phyloP scores from a whole-genome alignment of 2,113 vertebrate species.

The Vombatus ursinus region DNA sequence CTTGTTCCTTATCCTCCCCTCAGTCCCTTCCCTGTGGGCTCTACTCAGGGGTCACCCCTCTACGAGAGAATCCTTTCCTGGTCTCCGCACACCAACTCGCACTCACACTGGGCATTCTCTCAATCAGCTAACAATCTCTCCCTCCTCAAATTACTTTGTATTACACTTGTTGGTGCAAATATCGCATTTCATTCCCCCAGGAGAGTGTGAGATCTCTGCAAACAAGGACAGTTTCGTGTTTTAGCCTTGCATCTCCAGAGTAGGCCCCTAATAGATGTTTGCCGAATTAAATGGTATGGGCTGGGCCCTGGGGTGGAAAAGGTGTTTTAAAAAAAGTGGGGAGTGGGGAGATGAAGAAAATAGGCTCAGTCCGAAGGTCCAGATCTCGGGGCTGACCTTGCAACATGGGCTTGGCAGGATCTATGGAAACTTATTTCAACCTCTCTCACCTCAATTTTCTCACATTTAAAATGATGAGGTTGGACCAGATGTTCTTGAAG shows the following conservation, averaged over 20 bases:
- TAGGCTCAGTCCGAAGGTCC: no score
- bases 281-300: fast-evolving
- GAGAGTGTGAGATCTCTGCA: no score
- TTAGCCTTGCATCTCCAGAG: neutral
- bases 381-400: no score
- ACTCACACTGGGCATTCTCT: neutral
- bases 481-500: neutral
- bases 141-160: neutral
- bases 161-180: neutral
- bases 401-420: no score
- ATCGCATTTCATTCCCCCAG: neutral
- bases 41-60: neutral
- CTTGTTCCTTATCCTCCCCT: neutral
- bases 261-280: neutral
- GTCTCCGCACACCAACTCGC: neutral
- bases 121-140: neutral
- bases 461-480: neutral
- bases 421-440: neutral
- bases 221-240: no score
- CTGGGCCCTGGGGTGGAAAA: neutral
- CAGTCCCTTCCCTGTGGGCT: neutral
- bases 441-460: neutral
- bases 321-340: neutral
- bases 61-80: neutral
- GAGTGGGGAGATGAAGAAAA: neutral